Evolutionary conservation across 2,113 vertebrate genomes (phyloP).

Genomic region (Nothoprocta pentlandii): DNA sequence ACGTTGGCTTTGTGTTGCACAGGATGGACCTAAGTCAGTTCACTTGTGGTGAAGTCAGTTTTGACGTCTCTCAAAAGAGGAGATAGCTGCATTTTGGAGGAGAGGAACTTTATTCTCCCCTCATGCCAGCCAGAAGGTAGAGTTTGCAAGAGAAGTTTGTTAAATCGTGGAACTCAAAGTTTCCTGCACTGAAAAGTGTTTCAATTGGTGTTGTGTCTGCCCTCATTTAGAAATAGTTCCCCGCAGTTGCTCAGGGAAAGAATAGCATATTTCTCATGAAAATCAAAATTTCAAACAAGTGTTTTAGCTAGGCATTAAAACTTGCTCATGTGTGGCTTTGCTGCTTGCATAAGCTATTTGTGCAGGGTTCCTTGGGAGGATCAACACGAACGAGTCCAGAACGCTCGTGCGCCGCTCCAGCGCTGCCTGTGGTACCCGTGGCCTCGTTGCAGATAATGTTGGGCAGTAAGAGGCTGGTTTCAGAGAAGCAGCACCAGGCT

Average conservation of each 20-base stretch:
- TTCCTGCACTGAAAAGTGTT: background rate
- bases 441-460: background rate
- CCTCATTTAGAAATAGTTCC: background rate
- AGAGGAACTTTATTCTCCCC: background rate
- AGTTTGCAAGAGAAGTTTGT: background rate
- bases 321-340: background rate
- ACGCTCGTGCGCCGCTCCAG: fast-evolving
- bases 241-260: background rate
- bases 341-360: fast-evolving
- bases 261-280: background rate
- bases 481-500: background rate
- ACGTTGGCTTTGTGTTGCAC: fast-evolving
- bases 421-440: fast-evolving
- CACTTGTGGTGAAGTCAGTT: background rate
- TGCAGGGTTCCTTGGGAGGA: background rate
- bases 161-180: background rate
- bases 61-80: background rate
- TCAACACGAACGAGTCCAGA: background rate
- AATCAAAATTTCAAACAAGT: background rate
- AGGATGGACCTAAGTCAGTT: background rate
- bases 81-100: background rate
- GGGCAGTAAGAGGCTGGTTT: background rate
- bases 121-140: background rate
- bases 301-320: background rate
- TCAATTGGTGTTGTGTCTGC: background rate